Evolutionary conservation across 2,113 vertebrate genomes (phyloP), one percentile per base, ranked within the genome.

Genomic region (Capreolus pygargus): DNA sequence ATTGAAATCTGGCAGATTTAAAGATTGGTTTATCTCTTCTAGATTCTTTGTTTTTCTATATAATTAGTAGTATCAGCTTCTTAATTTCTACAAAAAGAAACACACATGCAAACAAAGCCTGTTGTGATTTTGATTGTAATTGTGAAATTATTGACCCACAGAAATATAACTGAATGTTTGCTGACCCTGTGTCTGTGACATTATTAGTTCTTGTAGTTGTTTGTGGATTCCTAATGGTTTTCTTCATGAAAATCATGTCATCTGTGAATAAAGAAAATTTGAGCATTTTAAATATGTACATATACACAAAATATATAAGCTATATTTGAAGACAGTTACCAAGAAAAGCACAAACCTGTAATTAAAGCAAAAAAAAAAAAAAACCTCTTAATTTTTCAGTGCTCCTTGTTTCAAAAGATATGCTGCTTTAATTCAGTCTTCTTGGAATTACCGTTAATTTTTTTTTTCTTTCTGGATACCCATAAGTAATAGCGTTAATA

Each of bases 141-240:
- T 96, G 6, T 86, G 25, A 76, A 57, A 94, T 28, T 83, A 9
- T 52, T 94, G 55, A 58, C 25, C 7, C 6, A 23, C 21, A 64
- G 64, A 88, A 94, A 52, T 89, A 28, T 33, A 78, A 83, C 39
- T 36, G 61, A 54, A 45, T 57, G 74, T 93, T 60, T 61, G 74
- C 91, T 60, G 28, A 52, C 47, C 57, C 47, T 89, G 1, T 76
- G 52, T 89, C 33, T 85, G 5, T 81, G 79, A 79, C n/a, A 36
- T 89, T 89, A 57, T 50, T 86, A 64, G 70, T 92, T 91, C 21
- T 60, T 30, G 13, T 91, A 43, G n/a, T 93, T 88, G n/a, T 84
- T 96, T 95, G 14, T 95, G 89, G n/a, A 85, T 95, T 89, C 27
- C 27, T 70, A 27, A 39, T 95, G 67, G 52, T 96, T 97, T 91